phyloP scores from a whole-genome alignment of 1,140 invertebrate species.

The Lordiphosa collinella region DNA sequence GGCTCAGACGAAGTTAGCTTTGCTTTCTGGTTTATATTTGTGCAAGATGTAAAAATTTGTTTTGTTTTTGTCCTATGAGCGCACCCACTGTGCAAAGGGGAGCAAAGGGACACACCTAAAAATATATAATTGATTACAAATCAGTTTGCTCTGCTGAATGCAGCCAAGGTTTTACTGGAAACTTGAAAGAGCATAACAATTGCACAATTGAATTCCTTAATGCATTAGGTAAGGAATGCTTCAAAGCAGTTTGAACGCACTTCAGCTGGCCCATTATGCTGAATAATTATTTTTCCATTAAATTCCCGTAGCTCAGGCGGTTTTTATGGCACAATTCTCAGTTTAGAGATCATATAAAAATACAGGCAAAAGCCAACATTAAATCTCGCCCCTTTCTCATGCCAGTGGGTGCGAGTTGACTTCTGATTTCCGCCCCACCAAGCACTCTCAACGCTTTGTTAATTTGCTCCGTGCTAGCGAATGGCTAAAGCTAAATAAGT shows the following conservation, averaged over 20 bases:
- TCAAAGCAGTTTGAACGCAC: not conserved
- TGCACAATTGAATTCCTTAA: too few relatives aligned
- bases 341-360: slow-evolving; percentile 59
- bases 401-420: not conserved
- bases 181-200: too few relatives aligned
- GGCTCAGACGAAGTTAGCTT: too few relatives aligned
- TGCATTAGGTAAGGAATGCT: too few relatives aligned
- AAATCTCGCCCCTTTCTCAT: slow-evolving; percentile 13
- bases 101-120: too few relatives aligned
- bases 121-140: too few relatives aligned
- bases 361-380: not conserved
- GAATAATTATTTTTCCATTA: slow-evolving; percentile 55
- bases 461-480: slow-evolving; percentile 50
- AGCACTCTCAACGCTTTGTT: slow-evolving; percentile 27
- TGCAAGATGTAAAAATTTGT: too few relatives aligned
- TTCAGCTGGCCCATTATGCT: slow-evolving; percentile 28
- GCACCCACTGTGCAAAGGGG: too few relatives aligned
- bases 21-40: too few relatives aligned
- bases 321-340: slow-evolving; percentile 49
- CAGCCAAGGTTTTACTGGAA: too few relatives aligned
- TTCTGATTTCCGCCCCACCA: not conserved
- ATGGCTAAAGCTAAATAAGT: slow-evolving; percentile 60
- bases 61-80: too few relatives aligned
- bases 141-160: too few relatives aligned
- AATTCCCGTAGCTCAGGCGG: slow-evolving; percentile 31